These are phyloP conservation scores for Hirtodrosophila trivittata DNA, from an alignment of 2,888 invertebrate species.

Conservation along the genomic window DNA sequence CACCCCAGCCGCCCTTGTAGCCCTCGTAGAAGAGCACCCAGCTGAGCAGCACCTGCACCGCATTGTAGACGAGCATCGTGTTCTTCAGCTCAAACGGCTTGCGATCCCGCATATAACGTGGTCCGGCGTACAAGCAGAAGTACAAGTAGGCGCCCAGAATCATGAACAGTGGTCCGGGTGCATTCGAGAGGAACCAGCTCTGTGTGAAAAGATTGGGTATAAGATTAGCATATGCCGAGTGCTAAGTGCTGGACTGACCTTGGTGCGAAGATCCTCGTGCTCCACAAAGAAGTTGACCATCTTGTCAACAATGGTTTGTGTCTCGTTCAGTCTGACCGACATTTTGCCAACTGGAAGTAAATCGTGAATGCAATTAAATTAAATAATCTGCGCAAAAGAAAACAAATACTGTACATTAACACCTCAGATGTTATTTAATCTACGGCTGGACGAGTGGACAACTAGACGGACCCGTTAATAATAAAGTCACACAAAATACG, in stretches of 20 bases:
- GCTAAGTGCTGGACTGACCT: conserved; percentile 40
- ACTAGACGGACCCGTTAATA: conserved; percentile 55
- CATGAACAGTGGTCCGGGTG: conserved; percentile 88
- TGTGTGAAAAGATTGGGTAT: conserved; percentile 58
- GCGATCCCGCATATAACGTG: conserved; percentile 93
- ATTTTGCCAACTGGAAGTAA: conserved; percentile 65
- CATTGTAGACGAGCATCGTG: conserved; percentile 93
- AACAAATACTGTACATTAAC: conserved; percentile 49
- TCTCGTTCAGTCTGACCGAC: conserved; percentile 81
- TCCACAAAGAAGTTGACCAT: conserved; percentile 84
- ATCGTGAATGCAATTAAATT: conserved; percentile 7
- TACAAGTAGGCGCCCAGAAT: conserved; percentile 89
- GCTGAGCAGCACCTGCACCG: conserved; percentile 93
- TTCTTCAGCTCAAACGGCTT: conserved; percentile 93
- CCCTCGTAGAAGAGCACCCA: conserved; percentile 90
- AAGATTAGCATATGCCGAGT: neutral
- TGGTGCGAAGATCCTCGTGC: conserved; percentile 83
- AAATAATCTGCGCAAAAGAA: neutral
- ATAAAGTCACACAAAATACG: conserved; percentile 43
- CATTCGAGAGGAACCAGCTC: conserved; percentile 90
- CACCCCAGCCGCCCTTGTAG: conserved; percentile 86
- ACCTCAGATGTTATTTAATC: conserved; percentile 54
- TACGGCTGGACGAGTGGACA: too few relatives aligned
- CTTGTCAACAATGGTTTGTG: conserved; percentile 82
- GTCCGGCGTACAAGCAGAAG: conserved; percentile 91